Conservation (phyloP, 2,888 invertebrate species). For the Chymomyza fuscimana region DNA sequence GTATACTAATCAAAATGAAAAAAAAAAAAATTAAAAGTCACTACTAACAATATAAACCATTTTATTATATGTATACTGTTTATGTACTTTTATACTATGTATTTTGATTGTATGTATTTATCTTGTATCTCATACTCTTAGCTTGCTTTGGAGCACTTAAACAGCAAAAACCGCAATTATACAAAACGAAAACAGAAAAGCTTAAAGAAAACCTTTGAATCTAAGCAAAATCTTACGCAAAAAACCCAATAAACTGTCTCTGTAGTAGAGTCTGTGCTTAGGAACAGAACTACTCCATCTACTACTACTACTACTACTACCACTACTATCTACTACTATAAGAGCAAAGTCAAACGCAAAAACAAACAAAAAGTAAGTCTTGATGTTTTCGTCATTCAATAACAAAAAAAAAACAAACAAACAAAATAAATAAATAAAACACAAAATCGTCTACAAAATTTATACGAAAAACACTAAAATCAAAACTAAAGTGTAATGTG, state of each 20-base stretch:
- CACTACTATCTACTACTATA: conserved; percentile 34
- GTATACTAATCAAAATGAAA: conserved; percentile 12
- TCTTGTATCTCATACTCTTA: conserved; percentile 79
- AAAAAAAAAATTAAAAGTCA: conserved; percentile 17
- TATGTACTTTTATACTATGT: conserved; percentile 62
- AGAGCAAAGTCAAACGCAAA: conserved; percentile 60
- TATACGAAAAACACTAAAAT: background rate
- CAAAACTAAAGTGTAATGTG: background rate
- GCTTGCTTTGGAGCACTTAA: conserved; percentile 80
- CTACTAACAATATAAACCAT: conserved; percentile 1
- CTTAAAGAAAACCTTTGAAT: conserved; percentile 25
- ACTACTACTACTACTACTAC: conserved; percentile 21
- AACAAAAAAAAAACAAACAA: background rate
- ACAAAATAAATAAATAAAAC: background rate
- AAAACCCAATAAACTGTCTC: conserved; percentile 31
- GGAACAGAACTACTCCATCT: background rate
- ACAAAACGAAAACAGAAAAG: conserved; percentile 17
- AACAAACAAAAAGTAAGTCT: conserved; percentile 69
- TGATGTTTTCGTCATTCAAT: conserved; percentile 50
- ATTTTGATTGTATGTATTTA: conserved; percentile 75
- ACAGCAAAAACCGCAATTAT: conserved; percentile 65
- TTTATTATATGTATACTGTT: conserved; percentile 32
- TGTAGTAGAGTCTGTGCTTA: background rate
- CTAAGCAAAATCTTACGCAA: conserved; percentile 51
- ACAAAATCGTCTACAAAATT: conserved; percentile 6